These are phyloP conservation scores for Ganaspis brasiliensis DNA, from an alignment of 2,888 invertebrate genomes.

Conservation along the genomic window DNA sequence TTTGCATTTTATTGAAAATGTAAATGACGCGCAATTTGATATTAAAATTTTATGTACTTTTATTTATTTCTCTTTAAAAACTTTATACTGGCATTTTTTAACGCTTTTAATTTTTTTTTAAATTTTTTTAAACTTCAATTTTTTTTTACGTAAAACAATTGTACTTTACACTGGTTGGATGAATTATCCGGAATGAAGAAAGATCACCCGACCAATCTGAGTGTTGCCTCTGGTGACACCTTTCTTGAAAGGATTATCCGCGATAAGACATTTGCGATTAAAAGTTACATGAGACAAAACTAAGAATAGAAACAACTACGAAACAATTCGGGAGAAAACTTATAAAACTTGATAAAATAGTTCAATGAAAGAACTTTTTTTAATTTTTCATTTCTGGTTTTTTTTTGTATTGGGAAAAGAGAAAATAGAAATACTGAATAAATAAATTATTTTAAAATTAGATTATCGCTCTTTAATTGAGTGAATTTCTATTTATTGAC, in stretches of 20 bases:
- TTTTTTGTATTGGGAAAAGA: too few relatives aligned
- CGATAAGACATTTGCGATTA: constrained; percentile 7
- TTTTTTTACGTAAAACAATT: not conserved
- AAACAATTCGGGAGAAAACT: too few relatives aligned
- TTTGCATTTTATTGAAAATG: too few relatives aligned
- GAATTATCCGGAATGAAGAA: not conserved
- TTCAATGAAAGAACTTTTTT: too few relatives aligned
- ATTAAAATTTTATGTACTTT: too few relatives aligned
- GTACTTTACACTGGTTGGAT: not conserved
- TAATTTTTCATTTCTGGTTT: too few relatives aligned
- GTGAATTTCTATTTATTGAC: too few relatives aligned
- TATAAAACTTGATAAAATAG: too few relatives aligned
- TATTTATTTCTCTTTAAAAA: not conserved
- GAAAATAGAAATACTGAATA: too few relatives aligned
- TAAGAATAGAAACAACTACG: not conserved
- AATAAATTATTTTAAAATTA: too few relatives aligned
- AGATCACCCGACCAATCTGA: not conserved
- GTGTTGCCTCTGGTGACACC: not conserved
- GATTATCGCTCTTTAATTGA: too few relatives aligned
- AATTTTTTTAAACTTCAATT: not conserved
- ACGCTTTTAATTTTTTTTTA: not conserved
- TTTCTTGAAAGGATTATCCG: constrained; percentile 1
- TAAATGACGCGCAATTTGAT: too few relatives aligned
- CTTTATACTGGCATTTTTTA: not conserved
- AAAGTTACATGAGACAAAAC: constrained; percentile 6